phyloP scores from a whole-genome alignment of 2,797 vertebrate genomes.

The Sebastes vulpes region DNA sequence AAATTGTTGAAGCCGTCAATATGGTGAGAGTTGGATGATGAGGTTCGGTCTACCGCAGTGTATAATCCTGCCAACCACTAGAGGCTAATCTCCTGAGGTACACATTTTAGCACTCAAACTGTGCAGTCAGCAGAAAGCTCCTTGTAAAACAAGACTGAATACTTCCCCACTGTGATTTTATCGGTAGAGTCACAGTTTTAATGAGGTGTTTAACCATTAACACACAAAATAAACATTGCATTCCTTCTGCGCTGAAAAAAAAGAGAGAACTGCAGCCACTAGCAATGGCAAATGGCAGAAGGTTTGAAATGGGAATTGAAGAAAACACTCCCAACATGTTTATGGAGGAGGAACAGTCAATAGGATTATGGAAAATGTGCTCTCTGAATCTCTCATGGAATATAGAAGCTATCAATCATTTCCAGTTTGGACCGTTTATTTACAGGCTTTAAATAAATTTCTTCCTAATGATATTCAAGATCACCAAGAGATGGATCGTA shows the following conservation, averaged over 20 bases:
- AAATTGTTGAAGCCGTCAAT: background rate
- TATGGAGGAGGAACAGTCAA: background rate
- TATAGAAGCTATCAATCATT: background rate
- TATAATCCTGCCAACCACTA: background rate
- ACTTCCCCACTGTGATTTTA: background rate
- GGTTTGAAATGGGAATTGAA: background rate
- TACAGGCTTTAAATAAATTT: background rate
- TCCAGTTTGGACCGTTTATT: too few species aligned
- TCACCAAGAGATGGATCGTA: background rate
- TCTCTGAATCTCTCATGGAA: background rate
- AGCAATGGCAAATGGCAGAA: background rate
- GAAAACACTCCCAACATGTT: background rate
- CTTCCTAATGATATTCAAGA: background rate
- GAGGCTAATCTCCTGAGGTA: background rate
- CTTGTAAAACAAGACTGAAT: background rate
- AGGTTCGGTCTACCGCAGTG: background rate
- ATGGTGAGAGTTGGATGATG: background rate
- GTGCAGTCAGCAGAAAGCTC: constrained; percentile 3
- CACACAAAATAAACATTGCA: background rate
- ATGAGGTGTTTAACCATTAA: background rate
- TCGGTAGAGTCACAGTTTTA: background rate
- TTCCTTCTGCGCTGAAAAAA: background rate
- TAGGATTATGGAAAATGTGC: background rate
- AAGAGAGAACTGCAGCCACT: background rate
- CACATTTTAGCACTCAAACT: background rate